phyloP scores from a whole-genome alignment of 1,140 invertebrate species.

The Cryptotermes secundus region DNA sequence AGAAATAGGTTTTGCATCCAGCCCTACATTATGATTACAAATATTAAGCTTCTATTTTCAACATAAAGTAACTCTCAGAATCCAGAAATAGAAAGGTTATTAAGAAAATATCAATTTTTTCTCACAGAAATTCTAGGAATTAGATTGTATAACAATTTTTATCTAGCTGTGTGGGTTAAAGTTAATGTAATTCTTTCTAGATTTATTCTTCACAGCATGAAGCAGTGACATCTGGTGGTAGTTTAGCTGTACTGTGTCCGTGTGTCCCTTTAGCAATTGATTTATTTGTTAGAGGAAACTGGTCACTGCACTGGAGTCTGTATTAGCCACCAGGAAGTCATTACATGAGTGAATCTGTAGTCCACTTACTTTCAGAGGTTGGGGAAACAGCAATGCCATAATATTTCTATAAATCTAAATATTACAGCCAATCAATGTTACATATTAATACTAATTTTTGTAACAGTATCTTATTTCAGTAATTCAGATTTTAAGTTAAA shows the following conservation, averaged over 20 bases:
- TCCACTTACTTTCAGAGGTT: neutral
- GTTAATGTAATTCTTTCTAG: neutral
- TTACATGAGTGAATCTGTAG: neutral
- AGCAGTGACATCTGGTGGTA: constrained; percentile 2
- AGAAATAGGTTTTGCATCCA: no score
- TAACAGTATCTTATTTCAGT: neutral
- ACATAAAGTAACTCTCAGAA: no score
- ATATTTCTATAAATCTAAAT: neutral
- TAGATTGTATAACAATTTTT: neutral
- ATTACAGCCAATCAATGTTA: neutral
- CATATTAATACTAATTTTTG: neutral
- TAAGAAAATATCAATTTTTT: neutral
- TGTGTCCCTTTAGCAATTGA: neutral
- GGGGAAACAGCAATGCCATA: neutral
- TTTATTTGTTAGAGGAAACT: neutral
- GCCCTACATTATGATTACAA: no score
- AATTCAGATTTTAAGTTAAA: neutral
- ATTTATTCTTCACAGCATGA: neutral
- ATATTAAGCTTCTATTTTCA: no score
- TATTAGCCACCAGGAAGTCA: neutral
- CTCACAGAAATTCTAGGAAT: neutral
- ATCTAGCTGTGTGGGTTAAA: neutral
- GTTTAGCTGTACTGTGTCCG: constrained; percentile 6
- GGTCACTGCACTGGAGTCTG: neutral
- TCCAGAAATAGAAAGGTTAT: neutral